Conservation (phyloP, 2,888 invertebrate genomes). For the Hirtodrosophila alboralis region DNA sequence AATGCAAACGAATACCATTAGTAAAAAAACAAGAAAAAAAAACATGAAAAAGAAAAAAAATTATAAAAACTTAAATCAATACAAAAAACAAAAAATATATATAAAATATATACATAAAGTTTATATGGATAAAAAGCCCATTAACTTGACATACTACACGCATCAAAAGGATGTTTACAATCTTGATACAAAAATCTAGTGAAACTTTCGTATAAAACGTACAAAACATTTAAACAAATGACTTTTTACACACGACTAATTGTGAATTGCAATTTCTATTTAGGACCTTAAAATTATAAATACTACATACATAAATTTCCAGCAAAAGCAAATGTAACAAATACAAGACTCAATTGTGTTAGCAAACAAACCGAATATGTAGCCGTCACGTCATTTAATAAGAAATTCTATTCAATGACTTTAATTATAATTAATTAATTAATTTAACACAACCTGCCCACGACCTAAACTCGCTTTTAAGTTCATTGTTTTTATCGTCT, state of each 20-base stretch:
- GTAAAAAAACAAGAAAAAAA: conserved; percentile 31
- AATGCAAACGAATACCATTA: conserved; percentile 75
- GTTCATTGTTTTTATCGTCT: conserved; percentile 43
- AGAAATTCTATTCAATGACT: conserved; percentile 67
- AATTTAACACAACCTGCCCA: conserved; percentile 49
- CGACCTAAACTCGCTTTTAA: conserved; percentile 51
- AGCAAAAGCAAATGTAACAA: conserved; percentile 62
- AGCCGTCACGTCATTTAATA: conserved; percentile 43
- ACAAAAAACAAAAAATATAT: conserved; percentile 26
- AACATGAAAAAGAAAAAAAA: conserved; percentile 36
- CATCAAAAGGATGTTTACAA: conserved; percentile 25
- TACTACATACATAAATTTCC: conserved; percentile 56
- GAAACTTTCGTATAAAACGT: conserved; percentile 59
- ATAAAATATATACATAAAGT: conserved; percentile 18
- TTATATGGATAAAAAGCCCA: too few relatives aligned
- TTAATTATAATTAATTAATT: conserved; percentile 73
- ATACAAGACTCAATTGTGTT: conserved; percentile 73
- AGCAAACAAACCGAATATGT: conserved; percentile 31
- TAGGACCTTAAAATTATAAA: conserved; percentile 23
- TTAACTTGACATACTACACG: conserved; percentile 42
- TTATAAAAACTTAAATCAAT: conserved; percentile 35
- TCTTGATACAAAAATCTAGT: conserved; percentile 43
- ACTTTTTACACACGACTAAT: conserved; percentile 58
- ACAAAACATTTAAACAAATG: conserved; percentile 59
- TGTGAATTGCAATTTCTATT: conserved; percentile 50